Conservation (phyloP, 2,888 invertebrate genomes). For the Copidosoma aretas region DNA sequence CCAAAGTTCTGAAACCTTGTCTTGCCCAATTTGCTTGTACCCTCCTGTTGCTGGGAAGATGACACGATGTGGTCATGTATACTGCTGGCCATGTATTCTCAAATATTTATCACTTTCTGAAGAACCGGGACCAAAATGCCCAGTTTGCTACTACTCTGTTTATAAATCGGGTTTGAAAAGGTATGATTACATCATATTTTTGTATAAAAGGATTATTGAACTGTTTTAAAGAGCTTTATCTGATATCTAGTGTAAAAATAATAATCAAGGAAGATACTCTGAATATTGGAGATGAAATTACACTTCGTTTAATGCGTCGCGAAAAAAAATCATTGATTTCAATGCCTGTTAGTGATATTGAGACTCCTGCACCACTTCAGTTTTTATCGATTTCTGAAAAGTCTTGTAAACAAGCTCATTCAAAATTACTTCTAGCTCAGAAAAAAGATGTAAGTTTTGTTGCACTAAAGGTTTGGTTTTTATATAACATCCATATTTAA, state of each 20-base stretch:
- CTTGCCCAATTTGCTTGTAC: conserved; percentile 93
- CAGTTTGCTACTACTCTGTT: conserved; percentile 86
- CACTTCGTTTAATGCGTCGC: conserved; percentile 86
- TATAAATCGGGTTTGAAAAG: conserved; percentile 84
- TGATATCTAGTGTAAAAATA: conserved; percentile 66
- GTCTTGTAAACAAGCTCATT: conserved; percentile 68
- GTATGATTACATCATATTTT: conserved; percentile 58
- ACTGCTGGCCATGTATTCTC: conserved; percentile 94
- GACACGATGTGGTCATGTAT: conserved; percentile 93
- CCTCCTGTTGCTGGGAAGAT: conserved; percentile 88
- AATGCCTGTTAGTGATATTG: conserved; percentile 63
- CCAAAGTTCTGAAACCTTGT: conserved; percentile 71
- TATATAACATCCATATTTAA: not conserved
- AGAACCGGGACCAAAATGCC: conserved; percentile 83
- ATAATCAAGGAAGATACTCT: conserved; percentile 65
- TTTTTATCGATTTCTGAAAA: conserved; percentile 64
- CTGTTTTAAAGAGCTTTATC: conserved; percentile 4
- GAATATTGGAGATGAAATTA: conserved; percentile 72
- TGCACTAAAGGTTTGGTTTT: not conserved
- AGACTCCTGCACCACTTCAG: conserved; percentile 50
- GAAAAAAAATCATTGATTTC: conserved; percentile 71
- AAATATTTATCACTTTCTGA: conserved; percentile 90
- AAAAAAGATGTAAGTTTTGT: conserved; percentile 68
- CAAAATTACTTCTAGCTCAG: conserved; percentile 80
- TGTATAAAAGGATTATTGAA: not conserved